phyloP scores from a whole-genome alignment of 2,797 vertebrate genomes.

The Pangasius mekongensis region DNA sequence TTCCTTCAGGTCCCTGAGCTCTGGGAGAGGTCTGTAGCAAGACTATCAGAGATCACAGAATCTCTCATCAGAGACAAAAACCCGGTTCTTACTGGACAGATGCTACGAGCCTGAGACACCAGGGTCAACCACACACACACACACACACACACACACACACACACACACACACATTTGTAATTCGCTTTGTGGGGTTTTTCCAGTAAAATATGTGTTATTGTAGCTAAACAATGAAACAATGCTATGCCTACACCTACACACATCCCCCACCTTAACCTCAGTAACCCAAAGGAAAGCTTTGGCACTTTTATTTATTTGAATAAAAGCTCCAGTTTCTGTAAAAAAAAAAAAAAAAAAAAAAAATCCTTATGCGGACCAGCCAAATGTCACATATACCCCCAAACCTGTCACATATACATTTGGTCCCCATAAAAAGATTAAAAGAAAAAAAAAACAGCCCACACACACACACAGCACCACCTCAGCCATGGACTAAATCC shows the following conservation, averaged over 20 bases:
- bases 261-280: background rate
- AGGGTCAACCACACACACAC: background rate
- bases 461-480: background rate
- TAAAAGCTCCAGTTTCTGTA: background rate
- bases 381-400: background rate
- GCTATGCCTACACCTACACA: background rate
- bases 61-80: constrained; percentile 73
- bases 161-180: background rate
- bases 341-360: background rate
- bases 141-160: background rate
- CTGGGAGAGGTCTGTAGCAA: constrained; percentile 69
- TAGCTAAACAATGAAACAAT: background rate
- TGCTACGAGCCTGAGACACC: constrained; percentile 71
- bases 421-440: background rate
- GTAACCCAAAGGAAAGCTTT: background rate
- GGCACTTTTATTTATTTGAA: too few species aligned
- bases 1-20: constrained; percentile 65
- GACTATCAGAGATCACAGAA: constrained; percentile 66
- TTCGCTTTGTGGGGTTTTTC: background rate
- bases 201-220: background rate
- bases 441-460: background rate
- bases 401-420: background rate
- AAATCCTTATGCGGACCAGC: background rate
- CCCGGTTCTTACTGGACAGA: constrained; percentile 73
- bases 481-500: background rate